Base-by-base conservation (phyloP, 2,113 vertebrate genomes). In the Narcine bancroftii region DNA sequence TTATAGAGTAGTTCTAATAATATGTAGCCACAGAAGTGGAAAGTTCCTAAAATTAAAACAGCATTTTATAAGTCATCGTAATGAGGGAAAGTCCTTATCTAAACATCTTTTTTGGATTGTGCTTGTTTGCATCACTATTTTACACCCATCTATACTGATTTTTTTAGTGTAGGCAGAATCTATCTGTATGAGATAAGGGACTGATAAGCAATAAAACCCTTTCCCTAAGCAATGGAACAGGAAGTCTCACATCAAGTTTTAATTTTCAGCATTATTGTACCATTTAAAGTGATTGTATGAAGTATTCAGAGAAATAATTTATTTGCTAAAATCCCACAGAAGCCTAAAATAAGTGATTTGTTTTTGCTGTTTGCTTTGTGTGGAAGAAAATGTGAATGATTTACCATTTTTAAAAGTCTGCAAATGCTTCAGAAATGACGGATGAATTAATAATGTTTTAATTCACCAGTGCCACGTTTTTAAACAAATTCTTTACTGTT, bases 21-120 rank as follows among this genome's bases (percentile, higher is more conserved):
- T 47, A 63, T 47, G 39, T 69, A 45, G 65, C 65, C 42, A 45
- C 42, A 69, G 89, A 69, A 47, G 89, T 91, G 42, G 60, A 91
- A 91, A 33, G 89, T 91, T 91, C 24, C 10, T 66, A 45, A 91
- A 91, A 69, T 91, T 91, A 69, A 91, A 69, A 24, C 63, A 91
- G 47, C 13, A 9, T 83, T 81, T 24, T 91, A 91, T 69, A 89
- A 29, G 39, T 42, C 65, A 45, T 91, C 13, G 29, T 13, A 91
- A 2, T 45, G 11, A 91, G 89, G 89, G 26, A 69, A 89, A 91
- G 63, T 69, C 65, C 65, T 71, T 87, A 87, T 9, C 53, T 91
- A 47, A n/a, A 91, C 3, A 26, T 91, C 89, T 71, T 69, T 26
- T 89, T 89, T 89, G 60, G 63, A 89, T 21, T 89, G 39, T 47